phyloP scores from a whole-genome alignment of 2,797 vertebrate species.

The Anolis apletophallus region DNA sequence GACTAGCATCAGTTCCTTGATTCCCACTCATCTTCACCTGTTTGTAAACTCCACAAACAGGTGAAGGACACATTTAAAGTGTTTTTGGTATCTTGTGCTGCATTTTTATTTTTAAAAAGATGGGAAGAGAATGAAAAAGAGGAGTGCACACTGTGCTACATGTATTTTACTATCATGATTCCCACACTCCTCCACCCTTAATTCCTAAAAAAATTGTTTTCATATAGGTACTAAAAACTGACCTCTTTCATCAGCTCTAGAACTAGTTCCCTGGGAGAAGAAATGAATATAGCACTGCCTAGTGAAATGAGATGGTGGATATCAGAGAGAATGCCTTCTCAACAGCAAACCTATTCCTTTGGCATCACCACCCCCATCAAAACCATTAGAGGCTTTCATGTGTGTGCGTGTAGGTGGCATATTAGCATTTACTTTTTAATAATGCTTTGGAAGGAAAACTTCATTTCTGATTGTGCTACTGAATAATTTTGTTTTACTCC shows the following conservation, averaged over 20 bases:
- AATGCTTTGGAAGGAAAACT: background rate
- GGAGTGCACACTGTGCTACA: background rate
- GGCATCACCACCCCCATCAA: background rate
- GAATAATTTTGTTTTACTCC: background rate
- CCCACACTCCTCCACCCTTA: background rate
- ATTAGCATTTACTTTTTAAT: background rate
- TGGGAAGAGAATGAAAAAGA: background rate
- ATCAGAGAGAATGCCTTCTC: background rate
- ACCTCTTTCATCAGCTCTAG: background rate
- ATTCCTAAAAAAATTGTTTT: constrained; percentile 21
- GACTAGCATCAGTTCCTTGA: too few relatives aligned
- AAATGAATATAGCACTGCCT: constrained; percentile 16
- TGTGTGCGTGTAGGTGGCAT: background rate
- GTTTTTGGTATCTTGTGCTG: too few relatives aligned
- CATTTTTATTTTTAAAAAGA: background rate
- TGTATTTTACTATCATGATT: background rate
- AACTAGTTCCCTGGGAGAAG: background rate
- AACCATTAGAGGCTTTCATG: background rate
- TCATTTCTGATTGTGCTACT: background rate
- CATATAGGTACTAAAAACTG: background rate
- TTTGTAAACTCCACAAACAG: background rate
- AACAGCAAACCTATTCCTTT: background rate
- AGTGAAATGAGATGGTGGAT: background rate
- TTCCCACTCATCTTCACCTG: background rate
- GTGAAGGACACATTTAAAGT: background rate